Conservation (phyloP, 2,888 invertebrate genomes). For the Meiosimyza decipiens region DNA sequence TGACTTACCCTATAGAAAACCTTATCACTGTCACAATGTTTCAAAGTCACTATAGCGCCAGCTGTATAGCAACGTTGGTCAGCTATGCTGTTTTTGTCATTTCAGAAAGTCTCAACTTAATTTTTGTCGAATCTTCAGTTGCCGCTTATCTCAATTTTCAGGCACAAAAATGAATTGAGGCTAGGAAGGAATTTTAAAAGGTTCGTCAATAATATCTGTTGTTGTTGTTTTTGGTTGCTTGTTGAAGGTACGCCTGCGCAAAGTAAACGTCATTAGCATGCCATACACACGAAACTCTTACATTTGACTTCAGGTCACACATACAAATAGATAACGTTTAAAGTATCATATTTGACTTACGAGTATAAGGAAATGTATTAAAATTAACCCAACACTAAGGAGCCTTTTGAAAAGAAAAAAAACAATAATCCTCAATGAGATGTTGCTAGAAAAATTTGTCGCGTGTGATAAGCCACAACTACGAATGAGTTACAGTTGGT, state of each 20-base stretch:
- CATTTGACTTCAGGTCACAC: conserved; percentile 28
- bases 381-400: neutral
- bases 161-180: conserved; percentile 45
- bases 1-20: neutral
- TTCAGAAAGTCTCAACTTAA: too few relatives aligned
- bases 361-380: neutral
- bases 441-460: conserved; percentile 32
- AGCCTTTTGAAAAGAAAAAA: neutral
- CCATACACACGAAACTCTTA: conserved; percentile 18
- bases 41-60: conserved; percentile 11
- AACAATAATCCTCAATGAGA: neutral
- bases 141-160: conserved; percentile 9
- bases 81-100: too few relatives aligned
- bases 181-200: conserved; percentile 62
- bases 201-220: conserved; percentile 48
- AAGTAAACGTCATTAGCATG: conserved; percentile 40
- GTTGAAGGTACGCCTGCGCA: conserved; percentile 37
- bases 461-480: conserved; percentile 41
- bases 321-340: conserved; percentile 12
- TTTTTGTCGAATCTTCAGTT: neutral
- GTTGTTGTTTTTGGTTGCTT: conserved; percentile 20
- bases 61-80: neutral
- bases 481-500: too few relatives aligned
- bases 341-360: neutral
- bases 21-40: conserved; percentile 17